Conservation (phyloP, 2,113 vertebrate genomes). For the Esox niger region DNA sequence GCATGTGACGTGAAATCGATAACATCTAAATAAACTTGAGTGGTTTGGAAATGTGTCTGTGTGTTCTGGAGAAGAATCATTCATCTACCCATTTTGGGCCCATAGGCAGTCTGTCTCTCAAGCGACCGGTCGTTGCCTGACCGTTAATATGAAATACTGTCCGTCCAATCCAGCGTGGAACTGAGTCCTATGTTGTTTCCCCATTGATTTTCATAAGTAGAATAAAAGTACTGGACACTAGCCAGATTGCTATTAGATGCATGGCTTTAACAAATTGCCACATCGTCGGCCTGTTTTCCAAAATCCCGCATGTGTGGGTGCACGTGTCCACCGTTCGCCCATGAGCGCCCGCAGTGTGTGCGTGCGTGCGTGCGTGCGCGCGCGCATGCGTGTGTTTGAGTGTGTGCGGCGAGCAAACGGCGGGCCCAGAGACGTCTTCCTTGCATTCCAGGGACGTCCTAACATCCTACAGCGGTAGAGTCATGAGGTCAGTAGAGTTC, state of each 20-base stretch:
- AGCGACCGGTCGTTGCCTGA: conserved; percentile 50
- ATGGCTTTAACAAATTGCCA: background rate
- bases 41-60: conserved; percentile 39
- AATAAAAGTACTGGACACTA: conserved; percentile 54
- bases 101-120: background rate
- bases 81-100: conserved; percentile 50
- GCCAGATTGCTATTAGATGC: conserved; percentile 36
- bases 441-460: too few relatives aligned
- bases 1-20: conserved; percentile 62
- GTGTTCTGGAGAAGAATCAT: conserved; percentile 26
- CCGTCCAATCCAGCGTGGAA: conserved; percentile 59
- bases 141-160: conserved; percentile 57
- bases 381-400: conserved; percentile 17
- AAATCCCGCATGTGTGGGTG: background rate
- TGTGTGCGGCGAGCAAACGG: conserved; percentile 31
- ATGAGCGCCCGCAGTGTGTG: conserved; percentile 7
- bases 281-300: background rate
- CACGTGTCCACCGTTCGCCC: conserved; percentile 1
- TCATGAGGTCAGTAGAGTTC: conserved; percentile 38
- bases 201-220: conserved; percentile 63
- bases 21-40: conserved; percentile 66
- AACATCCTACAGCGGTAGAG: too few relatives aligned
- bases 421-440: too few relatives aligned
- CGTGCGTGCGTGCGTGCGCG: conserved; percentile 15
- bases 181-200: conserved; percentile 60